Evolutionary conservation across 2,113 vertebrate species (phyloP).

Genomic region (Empidonax traillii): DNA sequence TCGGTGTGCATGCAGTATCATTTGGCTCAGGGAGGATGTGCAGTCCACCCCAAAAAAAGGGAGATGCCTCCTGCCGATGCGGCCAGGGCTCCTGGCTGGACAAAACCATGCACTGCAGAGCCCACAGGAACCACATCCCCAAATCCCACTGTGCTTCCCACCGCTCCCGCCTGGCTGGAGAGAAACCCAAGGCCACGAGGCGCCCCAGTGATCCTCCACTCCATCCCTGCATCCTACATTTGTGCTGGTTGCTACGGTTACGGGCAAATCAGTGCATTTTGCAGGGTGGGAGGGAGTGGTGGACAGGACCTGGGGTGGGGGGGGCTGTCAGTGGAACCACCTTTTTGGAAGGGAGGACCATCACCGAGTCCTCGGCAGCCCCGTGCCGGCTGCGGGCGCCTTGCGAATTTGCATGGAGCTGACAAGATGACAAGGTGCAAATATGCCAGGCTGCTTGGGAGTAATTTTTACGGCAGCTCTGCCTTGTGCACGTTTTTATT

Average conservation of each 20-base stretch:
- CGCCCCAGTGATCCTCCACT: neutral
- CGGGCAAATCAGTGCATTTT: neutral
- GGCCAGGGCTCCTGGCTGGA: neutral
- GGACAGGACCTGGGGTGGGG: neutral
- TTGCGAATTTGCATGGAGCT: slow-evolving; percentile 43
- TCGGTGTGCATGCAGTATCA: rapidly evolving
- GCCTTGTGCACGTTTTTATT: slow-evolving; percentile 64
- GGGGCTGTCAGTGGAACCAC: neutral
- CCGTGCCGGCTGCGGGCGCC: neutral
- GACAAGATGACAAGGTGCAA: slow-evolving; percentile 63
- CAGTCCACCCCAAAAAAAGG: neutral
- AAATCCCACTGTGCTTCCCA: neutral
- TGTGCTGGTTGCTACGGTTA: slow-evolving; percentile 20
- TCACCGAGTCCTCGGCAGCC: neutral
- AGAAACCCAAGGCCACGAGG: neutral
- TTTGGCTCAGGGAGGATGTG: rapidly evolving
- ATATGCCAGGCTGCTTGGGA: slow-evolving; percentile 34
- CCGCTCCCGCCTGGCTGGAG: neutral
- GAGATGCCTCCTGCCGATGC: neutral
- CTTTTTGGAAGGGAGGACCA: neutral
- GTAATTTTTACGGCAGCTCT: slow-evolving; percentile 61
- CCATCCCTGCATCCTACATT: neutral
- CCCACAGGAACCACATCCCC: neutral
- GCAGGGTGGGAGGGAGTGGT: neutral
- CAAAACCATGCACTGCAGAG: rapidly evolving